phyloP scores from a whole-genome alignment of 2,888 invertebrate genomes.

The Torymus tubicola region DNA sequence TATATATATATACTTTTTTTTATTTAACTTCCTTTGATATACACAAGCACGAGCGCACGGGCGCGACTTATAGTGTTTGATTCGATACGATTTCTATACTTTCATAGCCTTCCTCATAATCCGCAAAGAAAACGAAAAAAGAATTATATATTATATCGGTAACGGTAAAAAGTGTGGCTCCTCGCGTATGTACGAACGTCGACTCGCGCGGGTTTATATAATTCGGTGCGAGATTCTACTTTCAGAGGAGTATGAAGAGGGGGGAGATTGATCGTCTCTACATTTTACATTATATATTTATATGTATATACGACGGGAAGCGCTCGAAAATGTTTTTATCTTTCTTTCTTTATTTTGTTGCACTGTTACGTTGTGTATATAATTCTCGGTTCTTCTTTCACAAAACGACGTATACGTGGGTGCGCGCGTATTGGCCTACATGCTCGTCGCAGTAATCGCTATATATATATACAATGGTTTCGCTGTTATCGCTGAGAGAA shows the following conservation, averaged over 20 bases:
- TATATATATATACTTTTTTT: too few species aligned
- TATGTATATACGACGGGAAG: constrained; percentile 41
- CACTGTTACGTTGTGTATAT: neutral
- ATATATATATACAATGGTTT: neutral
- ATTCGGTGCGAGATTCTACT: constrained; percentile 58
- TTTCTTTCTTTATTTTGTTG: neutral
- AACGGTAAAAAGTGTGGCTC: too few species aligned
- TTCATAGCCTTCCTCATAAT: too few species aligned
- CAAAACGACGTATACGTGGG: neutral
- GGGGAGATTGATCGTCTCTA: constrained; percentile 3
- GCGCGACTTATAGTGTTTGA: too few species aligned
- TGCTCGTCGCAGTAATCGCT: neutral
- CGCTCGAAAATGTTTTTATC: constrained; percentile 39
- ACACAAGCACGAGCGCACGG: too few species aligned
- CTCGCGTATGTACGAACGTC: too few species aligned
- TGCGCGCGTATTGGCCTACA: neutral
- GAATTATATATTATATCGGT: too few species aligned
- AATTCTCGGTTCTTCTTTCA: neutral
- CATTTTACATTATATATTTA: too few species aligned
- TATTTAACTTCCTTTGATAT: too few species aligned
- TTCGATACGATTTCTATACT: too few species aligned
- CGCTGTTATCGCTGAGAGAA: neutral
- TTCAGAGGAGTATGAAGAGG: constrained; percentile 33
- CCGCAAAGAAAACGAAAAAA: too few species aligned
- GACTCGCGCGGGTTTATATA: constrained; percentile 10